Percentiles rank a stretch among this genome's conserved stretches.
Evolutionary conservation across 2,797 vertebrate genomes (phyloP).

Genomic region (Rhinogobio ventralis): DNA sequence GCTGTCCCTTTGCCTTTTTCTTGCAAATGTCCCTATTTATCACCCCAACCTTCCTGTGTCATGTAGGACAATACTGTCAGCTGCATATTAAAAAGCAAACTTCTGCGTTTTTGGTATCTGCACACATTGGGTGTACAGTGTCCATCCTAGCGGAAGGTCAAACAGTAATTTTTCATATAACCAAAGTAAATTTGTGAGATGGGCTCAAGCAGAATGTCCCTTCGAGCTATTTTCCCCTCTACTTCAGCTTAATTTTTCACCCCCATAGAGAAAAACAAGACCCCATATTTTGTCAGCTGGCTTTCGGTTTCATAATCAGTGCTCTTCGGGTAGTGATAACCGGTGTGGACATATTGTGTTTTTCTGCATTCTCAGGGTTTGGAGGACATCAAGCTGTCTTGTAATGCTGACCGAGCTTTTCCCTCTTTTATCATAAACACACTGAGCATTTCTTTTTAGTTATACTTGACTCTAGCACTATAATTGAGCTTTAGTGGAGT

Average conservation of each 20-base stretch:
- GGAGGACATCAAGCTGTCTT: constrained; percentile 41
- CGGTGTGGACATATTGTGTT: constrained; percentile 35
- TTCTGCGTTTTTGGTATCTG: background rate
- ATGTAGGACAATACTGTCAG: constrained; percentile 4
- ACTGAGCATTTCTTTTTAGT: constrained; percentile 40
- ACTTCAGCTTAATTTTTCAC: constrained; percentile 44
- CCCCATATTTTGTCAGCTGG: constrained; percentile 61
- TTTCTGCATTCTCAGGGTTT: constrained; percentile 45
- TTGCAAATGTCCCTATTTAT: background rate
- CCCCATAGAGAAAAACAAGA: constrained; percentile 42
- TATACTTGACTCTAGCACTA: constrained; percentile 5
- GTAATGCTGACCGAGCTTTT: constrained; percentile 42
- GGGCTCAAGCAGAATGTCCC: constrained; percentile 33
- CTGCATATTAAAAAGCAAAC: background rate
- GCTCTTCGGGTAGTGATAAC: constrained; percentile 19
- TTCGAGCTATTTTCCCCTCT: constrained; percentile 28
- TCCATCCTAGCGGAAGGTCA: constrained; percentile 11
- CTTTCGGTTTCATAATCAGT: constrained; percentile 56
- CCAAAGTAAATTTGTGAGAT: constrained; percentile 16
- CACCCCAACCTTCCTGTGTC: background rate
- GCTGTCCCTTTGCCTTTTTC: background rate
- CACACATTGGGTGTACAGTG: background rate
- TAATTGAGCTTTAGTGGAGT: constrained; percentile 17
- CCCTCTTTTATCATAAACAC: constrained; percentile 46
- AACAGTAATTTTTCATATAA: background rate